Conservation (phyloP, 2,797 vertebrate genomes). For the Pseudotriccus pelzelni region DNA sequence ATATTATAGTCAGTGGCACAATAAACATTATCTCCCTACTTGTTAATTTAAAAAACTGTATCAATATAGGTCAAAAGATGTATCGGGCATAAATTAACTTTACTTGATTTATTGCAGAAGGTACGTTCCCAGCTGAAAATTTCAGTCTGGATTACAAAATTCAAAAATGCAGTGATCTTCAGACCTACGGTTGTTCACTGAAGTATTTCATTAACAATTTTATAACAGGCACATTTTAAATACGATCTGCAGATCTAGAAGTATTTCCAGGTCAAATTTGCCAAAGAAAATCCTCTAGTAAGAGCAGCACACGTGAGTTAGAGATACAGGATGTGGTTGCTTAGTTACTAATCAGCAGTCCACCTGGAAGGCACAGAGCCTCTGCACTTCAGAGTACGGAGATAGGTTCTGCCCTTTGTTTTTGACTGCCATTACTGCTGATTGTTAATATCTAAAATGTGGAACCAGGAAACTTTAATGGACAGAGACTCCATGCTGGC, state of each 20-base stretch:
- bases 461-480: not conserved
- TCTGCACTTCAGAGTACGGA: not conserved
- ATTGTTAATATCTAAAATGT: not conserved
- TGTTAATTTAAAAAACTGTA: not conserved
- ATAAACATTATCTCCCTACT: not conserved
- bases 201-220: not conserved
- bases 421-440: not conserved
- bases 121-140: not conserved
- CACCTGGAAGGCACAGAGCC: not conserved
- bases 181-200: not conserved
- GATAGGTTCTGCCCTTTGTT: not conserved
- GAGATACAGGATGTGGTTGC: constrained; percentile 6
- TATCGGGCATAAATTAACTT: not conserved
- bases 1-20: not conserved
- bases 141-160: not conserved
- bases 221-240: not conserved
- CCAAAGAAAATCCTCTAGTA: not conserved
- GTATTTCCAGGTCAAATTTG: not conserved
- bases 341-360: constrained; percentile 6
- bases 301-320: not conserved
- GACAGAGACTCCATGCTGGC: not conserved
- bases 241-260: not conserved
- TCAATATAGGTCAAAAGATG: not conserved
- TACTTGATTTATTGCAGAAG: not conserved
- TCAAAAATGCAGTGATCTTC: not conserved